phyloP scores from a whole-genome alignment of 1,140 invertebrate genomes.

The Bombus confusus region DNA sequence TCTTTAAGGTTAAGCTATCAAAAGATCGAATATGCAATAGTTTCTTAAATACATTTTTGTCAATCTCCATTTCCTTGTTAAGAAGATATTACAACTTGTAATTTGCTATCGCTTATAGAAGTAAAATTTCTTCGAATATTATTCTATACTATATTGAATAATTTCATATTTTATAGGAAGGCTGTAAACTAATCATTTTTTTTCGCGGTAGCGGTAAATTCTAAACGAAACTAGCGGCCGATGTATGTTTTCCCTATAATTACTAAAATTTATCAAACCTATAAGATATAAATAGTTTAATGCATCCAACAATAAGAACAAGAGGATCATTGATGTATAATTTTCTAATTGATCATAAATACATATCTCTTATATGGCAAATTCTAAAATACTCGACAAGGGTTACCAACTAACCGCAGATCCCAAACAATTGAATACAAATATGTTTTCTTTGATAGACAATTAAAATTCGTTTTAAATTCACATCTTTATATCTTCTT shows the following conservation, averaged over 20 bases:
- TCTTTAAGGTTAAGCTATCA: slow-evolving; percentile 12
- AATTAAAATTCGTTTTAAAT: background rate
- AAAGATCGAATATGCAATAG: background rate
- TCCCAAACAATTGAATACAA: background rate
- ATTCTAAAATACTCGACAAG: background rate
- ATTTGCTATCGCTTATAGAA: background rate
- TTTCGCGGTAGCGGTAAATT: background rate
- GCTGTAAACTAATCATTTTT: background rate
- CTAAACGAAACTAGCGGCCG: background rate
- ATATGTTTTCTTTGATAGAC: background rate
- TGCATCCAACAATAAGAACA: background rate
- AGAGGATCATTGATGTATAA: background rate
- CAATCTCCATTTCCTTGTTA: background rate
- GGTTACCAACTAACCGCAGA: slow-evolving; percentile 14
- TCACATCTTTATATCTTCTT: no score
- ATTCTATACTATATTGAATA: background rate
- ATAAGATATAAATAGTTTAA: background rate
- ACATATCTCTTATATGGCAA: background rate
- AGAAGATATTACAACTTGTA: background rate
- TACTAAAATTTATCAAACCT: background rate
- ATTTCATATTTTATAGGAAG: background rate
- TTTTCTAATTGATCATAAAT: background rate
- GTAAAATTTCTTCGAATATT: background rate
- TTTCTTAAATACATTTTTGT: background rate
- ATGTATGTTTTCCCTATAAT: background rate